Conservation (phyloP, 2,888 invertebrate species). For the Dorcus parallelipipedus region DNA sequence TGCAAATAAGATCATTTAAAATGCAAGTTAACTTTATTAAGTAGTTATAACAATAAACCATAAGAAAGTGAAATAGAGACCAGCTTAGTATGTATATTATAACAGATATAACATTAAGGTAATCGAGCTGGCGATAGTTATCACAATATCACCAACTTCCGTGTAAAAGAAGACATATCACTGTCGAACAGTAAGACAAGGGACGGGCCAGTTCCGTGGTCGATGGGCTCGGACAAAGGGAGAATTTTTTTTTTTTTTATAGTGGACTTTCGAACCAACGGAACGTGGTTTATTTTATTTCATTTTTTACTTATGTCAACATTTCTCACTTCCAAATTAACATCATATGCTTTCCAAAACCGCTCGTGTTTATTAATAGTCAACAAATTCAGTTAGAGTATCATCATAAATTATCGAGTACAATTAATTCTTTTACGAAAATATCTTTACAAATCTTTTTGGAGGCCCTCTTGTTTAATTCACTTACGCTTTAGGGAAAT, state of each 20-base stretch:
- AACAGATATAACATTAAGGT: too few relatives aligned
- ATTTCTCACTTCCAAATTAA: neutral
- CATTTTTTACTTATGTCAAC: slow-evolving; percentile 8
- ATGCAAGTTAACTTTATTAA: too few relatives aligned
- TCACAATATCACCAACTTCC: too few relatives aligned
- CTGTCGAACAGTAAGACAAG: slow-evolving; percentile 26
- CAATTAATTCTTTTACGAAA: slow-evolving; percentile 8
- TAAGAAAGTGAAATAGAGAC: too few relatives aligned
- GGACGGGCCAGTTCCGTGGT: slow-evolving; percentile 51
- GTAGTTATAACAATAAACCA: too few relatives aligned
- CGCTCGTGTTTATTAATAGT: slow-evolving; percentile 2
- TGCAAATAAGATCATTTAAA: too few relatives aligned
- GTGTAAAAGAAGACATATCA: neutral
- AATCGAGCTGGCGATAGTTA: too few relatives aligned
- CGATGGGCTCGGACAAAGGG: slow-evolving; percentile 50
- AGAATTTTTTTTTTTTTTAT: slow-evolving; percentile 35
- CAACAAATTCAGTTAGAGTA: slow-evolving; percentile 10
- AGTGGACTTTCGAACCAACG: slow-evolving; percentile 47
- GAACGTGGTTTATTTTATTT: slow-evolving; percentile 26
- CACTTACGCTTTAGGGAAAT: neutral
- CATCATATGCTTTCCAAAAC: neutral
- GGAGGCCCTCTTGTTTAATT: slow-evolving; percentile 12
- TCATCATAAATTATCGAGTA: slow-evolving; percentile 5
- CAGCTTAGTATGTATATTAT: too few relatives aligned
- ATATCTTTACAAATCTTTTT: slow-evolving; percentile 10